Evolutionary conservation across 2,113 vertebrate species (phyloP), one percentile per base, ranked within the genome.

Genomic region (Oreotrochilus melanogaster): DNA sequence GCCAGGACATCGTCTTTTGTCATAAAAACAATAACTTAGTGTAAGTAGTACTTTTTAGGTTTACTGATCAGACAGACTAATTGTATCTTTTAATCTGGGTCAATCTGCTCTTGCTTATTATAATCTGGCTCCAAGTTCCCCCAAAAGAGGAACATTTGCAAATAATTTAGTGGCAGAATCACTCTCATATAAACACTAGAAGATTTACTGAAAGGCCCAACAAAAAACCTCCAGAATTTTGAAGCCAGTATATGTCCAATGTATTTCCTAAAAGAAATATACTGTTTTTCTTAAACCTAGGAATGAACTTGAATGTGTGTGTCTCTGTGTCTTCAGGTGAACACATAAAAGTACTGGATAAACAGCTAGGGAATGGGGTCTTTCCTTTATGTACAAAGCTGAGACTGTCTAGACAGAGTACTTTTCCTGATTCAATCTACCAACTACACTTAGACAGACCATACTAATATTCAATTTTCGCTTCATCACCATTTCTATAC

Each of bases 1-100:
- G 88, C 96, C 92, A 95, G 95, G 96, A 96, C 96, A 93, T 97
- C 96, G 96, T 89, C 96, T 94, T 98, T 98, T 98, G 98, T 98
- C 97, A 97, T 96, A 97, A 98, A 96, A 97, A 98, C 96, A 98
- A 98, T 98, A 97, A 98, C 96, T 98, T 97, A 96, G 93, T 96
- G 85, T 98, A 98, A 98, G 98, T 98, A 97, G 98, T 98, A 96
- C 97, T 98, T 98, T 97, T 97, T 93, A 96, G 95, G 98, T 98
- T 98, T 98, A 98, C 96, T 97, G 88, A 96, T 97, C 98, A 98
- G 98, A 98, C 98, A 98, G 97, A 98, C 89, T 98, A 98, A 98
- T 98, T 98, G 97, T 98, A 98, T 98, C 98, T 98, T 98, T 98
- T 98, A 98, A 98, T 98, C 98, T 98, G 98, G 98, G 97, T 98